Evolutionary conservation across 2,888 invertebrate species (phyloP), one percentile per base, ranked within the genome.

Genomic region (Phortica magna): DNA sequence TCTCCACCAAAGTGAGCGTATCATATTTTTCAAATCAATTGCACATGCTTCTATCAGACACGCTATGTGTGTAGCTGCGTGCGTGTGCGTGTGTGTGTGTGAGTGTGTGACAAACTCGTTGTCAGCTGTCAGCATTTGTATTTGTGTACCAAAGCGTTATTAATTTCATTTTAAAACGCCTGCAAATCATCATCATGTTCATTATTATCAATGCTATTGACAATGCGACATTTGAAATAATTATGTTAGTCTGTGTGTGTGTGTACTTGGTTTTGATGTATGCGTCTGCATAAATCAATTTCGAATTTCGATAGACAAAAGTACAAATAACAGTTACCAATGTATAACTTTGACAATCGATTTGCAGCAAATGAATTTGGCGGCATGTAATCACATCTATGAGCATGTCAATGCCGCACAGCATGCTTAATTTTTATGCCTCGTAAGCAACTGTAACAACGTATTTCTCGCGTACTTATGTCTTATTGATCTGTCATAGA

Each of bases 271-370:
- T 59, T 5, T 71, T 5, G 7, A 71, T 53, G 55, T 55, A n/a
- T 10, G 53, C 1, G 19, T 42, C 43, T 48, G 19, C 78, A 81
- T 81, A 79, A 81, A 82, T 82, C 80, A 82, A 78, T 82, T 80
- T 79, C 78, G 78, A 80, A 80, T 80, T 82, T 77, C 78, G 17
- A 61, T 19, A 61, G 22, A 22, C 81, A 78, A 79, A 55, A 73
- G 79, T 78, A 73, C 77, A 81, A 82, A 48, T 48, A 48, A 48
- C 48, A 48, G 48, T 6, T 2, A 48, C 48, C 48, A 48, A 48
- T 31, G 31, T 31, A 31, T 31, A 4, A 4, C 31, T 31, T 31
- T 31, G 31, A 31, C 31, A 4, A 31, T 31, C 0, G 31, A 31
- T 31, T 31, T 31, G 31, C 31, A 4, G 31, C 31, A 31, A 31